phyloP scores from a whole-genome alignment of 2,797 vertebrate species.

The Trichosurus vulpecula region DNA sequence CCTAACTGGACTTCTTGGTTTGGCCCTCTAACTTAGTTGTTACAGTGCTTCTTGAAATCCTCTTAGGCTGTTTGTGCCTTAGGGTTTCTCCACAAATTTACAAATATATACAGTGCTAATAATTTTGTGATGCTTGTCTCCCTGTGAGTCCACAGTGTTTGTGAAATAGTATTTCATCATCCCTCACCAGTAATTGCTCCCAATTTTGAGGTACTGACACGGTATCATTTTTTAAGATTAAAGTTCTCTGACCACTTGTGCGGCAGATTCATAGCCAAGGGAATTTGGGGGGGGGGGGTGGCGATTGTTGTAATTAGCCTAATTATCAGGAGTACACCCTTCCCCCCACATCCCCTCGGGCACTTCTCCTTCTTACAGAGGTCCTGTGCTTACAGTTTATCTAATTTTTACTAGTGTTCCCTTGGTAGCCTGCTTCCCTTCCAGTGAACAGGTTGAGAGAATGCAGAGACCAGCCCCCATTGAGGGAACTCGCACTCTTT shows the following conservation, averaged over 20 bases:
- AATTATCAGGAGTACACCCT: not conserved
- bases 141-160: not conserved
- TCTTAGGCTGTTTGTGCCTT: not conserved
- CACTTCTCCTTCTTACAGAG: not conserved
- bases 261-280: not conserved
- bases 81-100: not conserved
- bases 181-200: not conserved
- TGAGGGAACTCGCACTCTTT: not conserved
- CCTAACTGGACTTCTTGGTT: not conserved
- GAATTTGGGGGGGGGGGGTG: not conserved
- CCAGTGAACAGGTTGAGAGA: not conserved
- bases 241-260: not conserved
- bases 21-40: not conserved
- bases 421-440: not conserved
- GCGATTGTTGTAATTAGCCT: not conserved
- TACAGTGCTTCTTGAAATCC: not conserved
- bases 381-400: not conserved
- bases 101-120: not conserved
- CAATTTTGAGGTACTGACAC: not conserved
- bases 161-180: not conserved
- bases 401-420: not conserved
- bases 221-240: not conserved
- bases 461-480: not conserved
- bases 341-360: accelerated
- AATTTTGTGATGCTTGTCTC: not conserved